phyloP scores from a whole-genome alignment of 2,113 vertebrate species.

The Thermophis baileyi region DNA sequence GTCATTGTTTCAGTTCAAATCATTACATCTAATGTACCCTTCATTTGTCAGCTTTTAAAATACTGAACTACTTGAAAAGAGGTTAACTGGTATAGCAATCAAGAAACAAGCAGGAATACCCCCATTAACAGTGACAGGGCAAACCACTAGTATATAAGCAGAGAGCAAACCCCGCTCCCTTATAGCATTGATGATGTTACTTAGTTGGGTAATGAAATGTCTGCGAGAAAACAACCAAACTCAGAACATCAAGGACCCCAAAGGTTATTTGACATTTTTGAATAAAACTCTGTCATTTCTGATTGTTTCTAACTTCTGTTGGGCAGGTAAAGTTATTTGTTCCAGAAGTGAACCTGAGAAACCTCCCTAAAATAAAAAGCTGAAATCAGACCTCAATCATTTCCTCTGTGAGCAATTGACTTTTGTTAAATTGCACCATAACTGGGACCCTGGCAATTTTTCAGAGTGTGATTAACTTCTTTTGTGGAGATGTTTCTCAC shows the following conservation, averaged over 20 bases:
- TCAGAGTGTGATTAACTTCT: not conserved
- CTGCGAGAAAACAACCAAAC: not conserved
- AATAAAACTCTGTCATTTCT: not conserved
- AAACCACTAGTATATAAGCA: not conserved
- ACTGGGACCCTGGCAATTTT: not conserved
- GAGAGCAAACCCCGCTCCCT: no score
- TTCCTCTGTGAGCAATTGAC: not conserved
- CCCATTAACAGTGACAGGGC: not conserved
- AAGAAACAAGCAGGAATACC: not conserved
- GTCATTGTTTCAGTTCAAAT: not conserved
- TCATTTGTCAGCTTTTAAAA: not conserved
- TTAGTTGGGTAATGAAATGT: not conserved
- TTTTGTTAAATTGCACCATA: not conserved
- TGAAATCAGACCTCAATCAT: not conserved
- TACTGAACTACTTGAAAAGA: not conserved
- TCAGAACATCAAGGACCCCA: not conserved
- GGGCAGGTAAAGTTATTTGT: not conserved
- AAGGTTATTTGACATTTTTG: not conserved
- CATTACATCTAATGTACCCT: not conserved
- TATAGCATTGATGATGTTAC: not conserved
- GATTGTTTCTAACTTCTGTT: not conserved
- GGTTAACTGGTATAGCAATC: not conserved
- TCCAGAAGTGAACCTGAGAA: not conserved
- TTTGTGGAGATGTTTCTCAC: not conserved
- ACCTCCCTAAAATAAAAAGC: not conserved